Evolutionary conservation across 1,140 invertebrate species (phyloP).

Genomic region (Atopsyche davidsoni): DNA sequence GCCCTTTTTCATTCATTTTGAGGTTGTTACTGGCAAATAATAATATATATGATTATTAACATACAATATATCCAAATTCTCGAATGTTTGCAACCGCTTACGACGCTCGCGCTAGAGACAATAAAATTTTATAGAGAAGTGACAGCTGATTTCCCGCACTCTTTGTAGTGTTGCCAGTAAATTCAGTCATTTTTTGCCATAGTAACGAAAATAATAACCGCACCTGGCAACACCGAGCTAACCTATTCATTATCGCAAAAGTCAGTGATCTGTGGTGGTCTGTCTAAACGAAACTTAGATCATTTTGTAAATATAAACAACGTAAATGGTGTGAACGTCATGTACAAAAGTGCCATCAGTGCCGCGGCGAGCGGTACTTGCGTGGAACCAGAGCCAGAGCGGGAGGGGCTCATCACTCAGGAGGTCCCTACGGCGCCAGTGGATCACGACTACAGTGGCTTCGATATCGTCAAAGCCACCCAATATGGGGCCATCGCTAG

Average conservation of each 20-base stretch:
- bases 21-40: background rate
- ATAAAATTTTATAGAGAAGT: background rate
- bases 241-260: constrained; percentile 19
- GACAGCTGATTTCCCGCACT: constrained; percentile 8
- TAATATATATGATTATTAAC: too few relatives aligned
- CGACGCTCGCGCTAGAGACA: too few relatives aligned
- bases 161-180: constrained; percentile 8
- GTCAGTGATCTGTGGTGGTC: constrained; percentile 16
- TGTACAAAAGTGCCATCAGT: constrained; percentile 23
- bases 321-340: constrained; percentile 23
- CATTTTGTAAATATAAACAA: constrained; percentile 26
- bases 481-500: constrained; percentile 84
- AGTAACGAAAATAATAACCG: background rate
- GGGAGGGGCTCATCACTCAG: constrained; percentile 44
- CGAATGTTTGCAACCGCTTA: too few relatives aligned
- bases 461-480: constrained; percentile 92
- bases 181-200: background rate
- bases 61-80: too few relatives aligned
- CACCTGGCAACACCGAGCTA: constrained; percentile 17
- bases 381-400: constrained; percentile 40
- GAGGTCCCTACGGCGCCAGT: constrained; percentile 51
- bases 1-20: constrained; percentile 24
- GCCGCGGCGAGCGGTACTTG: constrained; percentile 40
- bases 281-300: constrained; percentile 6
- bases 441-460: constrained; percentile 64